Evolutionary conservation across 1,140 invertebrate species (phyloP).

Genomic region (Drosophila bocki): DNA sequence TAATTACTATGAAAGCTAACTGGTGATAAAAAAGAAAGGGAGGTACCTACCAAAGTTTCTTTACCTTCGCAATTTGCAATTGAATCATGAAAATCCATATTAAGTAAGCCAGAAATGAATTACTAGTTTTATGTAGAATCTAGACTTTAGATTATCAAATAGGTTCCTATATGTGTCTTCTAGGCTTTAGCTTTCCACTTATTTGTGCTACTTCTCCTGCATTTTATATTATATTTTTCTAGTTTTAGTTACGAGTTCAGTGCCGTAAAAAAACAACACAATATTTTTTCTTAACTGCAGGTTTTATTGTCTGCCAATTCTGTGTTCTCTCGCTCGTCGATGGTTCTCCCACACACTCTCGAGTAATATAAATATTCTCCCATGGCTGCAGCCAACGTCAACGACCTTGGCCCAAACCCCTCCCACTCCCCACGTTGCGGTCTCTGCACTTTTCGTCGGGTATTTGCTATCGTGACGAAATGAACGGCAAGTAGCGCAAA

Average conservation of each 20-base stretch:
- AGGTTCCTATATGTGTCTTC: neutral
- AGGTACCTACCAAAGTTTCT: neutral
- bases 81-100: too few species aligned
- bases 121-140: too few species aligned
- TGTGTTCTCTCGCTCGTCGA: neutral
- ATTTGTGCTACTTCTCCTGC: too few species aligned
- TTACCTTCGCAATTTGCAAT: too few species aligned
- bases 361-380: conserved; percentile 9
- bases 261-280: neutral
- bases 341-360: conserved; percentile 12
- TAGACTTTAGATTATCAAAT: neutral
- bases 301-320: conserved; percentile 9
- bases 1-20: conserved; percentile 8
- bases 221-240: conserved; percentile 1
- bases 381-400: conserved; percentile 35
- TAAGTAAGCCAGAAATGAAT: too few species aligned
- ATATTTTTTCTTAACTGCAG: conserved; percentile 8
- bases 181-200: neutral
- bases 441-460: conserved; percentile 40
- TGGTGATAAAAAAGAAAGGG: neutral
- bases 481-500: conserved; percentile 24
- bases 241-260: neutral
- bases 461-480: conserved; percentile 66
- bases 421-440: conserved; percentile 8
- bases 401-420: conserved; percentile 34